These are phyloP conservation scores for Trisateles emortualis DNA, from an alignment of 2,888 invertebrate species.

Conservation along the genomic window DNA sequence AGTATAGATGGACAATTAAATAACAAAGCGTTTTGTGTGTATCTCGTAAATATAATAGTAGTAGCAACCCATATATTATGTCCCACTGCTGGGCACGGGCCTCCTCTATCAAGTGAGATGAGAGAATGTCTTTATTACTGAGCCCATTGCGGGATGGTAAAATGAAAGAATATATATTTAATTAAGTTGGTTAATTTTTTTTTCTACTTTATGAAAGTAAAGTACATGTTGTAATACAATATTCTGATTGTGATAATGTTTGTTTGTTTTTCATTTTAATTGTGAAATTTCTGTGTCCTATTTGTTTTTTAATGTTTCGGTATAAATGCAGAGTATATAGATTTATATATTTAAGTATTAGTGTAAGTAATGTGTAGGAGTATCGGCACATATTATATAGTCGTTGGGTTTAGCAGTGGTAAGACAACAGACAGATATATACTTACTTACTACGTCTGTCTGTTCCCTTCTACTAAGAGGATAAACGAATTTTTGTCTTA, in stretches of 20 bases:
- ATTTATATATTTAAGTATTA: slow-evolving; percentile 11
- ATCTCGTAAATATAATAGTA: too few species aligned
- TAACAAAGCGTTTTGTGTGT: too few species aligned
- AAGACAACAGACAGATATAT: too few species aligned
- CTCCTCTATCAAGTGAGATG: too few species aligned
- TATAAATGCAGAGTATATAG: slow-evolving; percentile 30
- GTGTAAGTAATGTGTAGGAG: slow-evolving; percentile 9
- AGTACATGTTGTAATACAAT: slow-evolving; percentile 33
- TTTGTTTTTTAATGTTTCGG: slow-evolving; percentile 29
- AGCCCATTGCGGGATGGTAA: not conserved
- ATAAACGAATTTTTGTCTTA: too few species aligned
- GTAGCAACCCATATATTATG: too few species aligned
- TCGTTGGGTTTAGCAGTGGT: not conserved
- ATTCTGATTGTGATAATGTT: slow-evolving; percentile 44
- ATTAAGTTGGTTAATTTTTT: slow-evolving; percentile 1
- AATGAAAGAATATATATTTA: not conserved
- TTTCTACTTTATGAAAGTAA: slow-evolving; percentile 19
- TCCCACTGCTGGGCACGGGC: too few species aligned
- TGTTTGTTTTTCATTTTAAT: slow-evolving; percentile 19
- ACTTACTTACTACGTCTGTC: too few species aligned
- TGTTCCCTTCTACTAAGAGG: too few species aligned
- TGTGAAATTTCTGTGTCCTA: slow-evolving; percentile 35
- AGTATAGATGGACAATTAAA: too few species aligned
- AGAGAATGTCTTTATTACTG: not conserved
- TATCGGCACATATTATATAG: slow-evolving; percentile 4